Conservation (phyloP, 2,797 vertebrate species). For the Ctenosaura bakeri region DNA sequence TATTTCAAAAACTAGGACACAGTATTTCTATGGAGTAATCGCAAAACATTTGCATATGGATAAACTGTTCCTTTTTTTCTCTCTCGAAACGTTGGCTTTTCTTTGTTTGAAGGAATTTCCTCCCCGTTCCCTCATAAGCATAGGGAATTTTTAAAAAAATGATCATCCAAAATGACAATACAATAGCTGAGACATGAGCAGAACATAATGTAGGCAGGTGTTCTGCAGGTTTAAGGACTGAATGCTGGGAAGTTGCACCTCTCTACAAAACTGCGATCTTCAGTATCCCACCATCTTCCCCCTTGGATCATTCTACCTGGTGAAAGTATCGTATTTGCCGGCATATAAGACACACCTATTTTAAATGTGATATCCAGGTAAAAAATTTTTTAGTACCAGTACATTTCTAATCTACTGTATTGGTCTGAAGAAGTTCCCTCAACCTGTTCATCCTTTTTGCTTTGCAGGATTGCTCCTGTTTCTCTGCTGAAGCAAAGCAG, state of each 20-base stretch:
- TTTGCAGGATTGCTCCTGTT: too few species aligned
- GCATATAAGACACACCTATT: too few species aligned
- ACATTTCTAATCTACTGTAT: too few species aligned
- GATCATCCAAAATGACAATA: slow-evolving; percentile 64
- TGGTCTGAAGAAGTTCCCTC: too few species aligned
- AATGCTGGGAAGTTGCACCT: slow-evolving; percentile 42
- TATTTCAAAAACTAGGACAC: slow-evolving; percentile 78
- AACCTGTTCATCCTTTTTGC: too few species aligned
- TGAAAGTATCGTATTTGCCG: not conserved
- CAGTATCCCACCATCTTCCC: not conserved
- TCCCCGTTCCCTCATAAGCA: slow-evolving; percentile 19
- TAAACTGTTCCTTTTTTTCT: slow-evolving; percentile 66
- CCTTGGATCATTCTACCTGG: not conserved
- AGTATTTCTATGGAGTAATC: slow-evolving; percentile 77
- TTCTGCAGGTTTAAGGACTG: slow-evolving; percentile 22
- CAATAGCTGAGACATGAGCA: slow-evolving; percentile 31
- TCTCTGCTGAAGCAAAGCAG: too few species aligned
- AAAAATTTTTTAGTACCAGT: too few species aligned
- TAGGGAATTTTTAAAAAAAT: slow-evolving; percentile 44
- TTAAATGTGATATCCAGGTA: too few species aligned
- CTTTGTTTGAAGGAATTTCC: slow-evolving; percentile 21
- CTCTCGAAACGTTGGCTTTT: slow-evolving; percentile 65
- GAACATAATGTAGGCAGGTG: slow-evolving; percentile 52
- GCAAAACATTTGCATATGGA: slow-evolving; percentile 79
- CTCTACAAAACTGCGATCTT: not conserved